These are phyloP conservation scores for Chironex yamaguchii DNA, from an alignment of 30 jellyfish, hydroid and myxozoan species.

Conservation along the genomic window DNA sequence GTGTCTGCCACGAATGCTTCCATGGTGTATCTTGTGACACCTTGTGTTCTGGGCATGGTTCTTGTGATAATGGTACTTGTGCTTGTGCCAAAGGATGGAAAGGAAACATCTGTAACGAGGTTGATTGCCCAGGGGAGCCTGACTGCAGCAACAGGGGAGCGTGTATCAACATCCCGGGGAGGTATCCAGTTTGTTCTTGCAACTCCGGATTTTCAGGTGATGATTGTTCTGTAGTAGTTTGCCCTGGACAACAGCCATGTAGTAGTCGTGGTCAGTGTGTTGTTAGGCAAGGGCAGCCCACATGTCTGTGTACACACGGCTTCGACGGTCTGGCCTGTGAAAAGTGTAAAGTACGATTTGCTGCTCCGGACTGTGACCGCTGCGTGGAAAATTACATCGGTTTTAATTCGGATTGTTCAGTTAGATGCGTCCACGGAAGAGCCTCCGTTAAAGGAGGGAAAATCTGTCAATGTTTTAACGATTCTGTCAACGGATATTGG, in stretches of 20 bases:
- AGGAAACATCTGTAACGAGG: conserved; percentile 44
- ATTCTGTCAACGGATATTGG: conserved; percentile 45
- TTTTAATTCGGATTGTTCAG: conserved; percentile 57
- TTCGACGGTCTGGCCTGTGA: conserved; percentile 67
- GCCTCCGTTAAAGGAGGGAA: conserved; percentile 52
- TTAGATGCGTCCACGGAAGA: conserved; percentile 59
- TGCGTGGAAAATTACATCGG: conserved; percentile 68
- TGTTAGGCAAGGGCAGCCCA: conserved; percentile 39
- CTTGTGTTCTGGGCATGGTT: conserved; percentile 61
- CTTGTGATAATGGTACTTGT: conserved; percentile 17
- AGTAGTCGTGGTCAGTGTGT: conserved; percentile 56
- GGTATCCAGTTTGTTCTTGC: conserved; percentile 71
- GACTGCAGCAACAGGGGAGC: conserved; percentile 74
- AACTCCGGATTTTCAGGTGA: conserved; percentile 67
- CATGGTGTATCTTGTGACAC: conserved; percentile 71
- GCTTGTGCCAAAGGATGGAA: conserved; percentile 66
- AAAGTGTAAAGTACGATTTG: conserved; percentile 46
- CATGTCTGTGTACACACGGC: conserved; percentile 63
- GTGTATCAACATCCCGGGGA: conserved; percentile 49
- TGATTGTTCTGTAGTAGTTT: conserved; percentile 57
- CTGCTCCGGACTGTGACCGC: conserved; percentile 60
- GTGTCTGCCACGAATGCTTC: conserved; percentile 57
- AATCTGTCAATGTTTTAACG: conserved; percentile 42
- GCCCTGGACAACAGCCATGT: conserved; percentile 72
- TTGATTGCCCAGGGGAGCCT: conserved; percentile 78